phyloP scores from a whole-genome alignment of 2,113 vertebrate species.

The Calypte anna region DNA sequence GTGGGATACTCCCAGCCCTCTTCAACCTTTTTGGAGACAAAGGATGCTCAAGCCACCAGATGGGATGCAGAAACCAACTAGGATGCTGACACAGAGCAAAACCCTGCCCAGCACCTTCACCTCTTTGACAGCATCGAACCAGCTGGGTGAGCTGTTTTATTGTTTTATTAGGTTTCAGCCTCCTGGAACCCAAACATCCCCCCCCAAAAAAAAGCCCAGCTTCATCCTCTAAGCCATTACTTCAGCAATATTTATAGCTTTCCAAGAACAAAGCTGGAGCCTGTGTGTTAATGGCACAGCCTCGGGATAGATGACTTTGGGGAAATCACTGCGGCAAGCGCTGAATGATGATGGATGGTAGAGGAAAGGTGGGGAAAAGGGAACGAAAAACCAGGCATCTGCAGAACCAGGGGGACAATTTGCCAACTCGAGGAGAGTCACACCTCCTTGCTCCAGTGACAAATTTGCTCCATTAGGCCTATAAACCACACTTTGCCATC shows the following conservation, averaged over 20 bases:
- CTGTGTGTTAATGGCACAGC: background rate
- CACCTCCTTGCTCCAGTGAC: slow-evolving; percentile 63
- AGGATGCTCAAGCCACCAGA: background rate
- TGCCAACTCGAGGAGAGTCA: slow-evolving; percentile 35
- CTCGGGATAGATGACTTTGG: slow-evolving; percentile 61
- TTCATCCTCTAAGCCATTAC: slow-evolving; percentile 5
- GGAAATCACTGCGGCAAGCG: slow-evolving; percentile 55
- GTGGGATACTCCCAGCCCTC: background rate
- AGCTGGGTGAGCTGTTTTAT: background rate
- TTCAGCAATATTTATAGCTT: slow-evolving; percentile 46
- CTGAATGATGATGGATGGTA: slow-evolving; percentile 41
- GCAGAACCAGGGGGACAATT: slow-evolving; percentile 46
- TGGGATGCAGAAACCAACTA: background rate
- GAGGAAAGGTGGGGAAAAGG: background rate
- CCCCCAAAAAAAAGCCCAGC: background rate
- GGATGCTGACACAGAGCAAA: background rate
- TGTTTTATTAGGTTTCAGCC: background rate
- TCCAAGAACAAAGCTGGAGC: slow-evolving; percentile 51
- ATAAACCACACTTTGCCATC: slow-evolving; percentile 40
- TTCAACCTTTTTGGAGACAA: background rate
- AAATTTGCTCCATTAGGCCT: slow-evolving; percentile 59
- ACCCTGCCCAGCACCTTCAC: background rate
- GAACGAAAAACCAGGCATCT: background rate
- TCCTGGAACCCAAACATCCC: background rate
- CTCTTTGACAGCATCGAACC: background rate